A percentile compares a stretch with the other conserved stretches of the same genome.
phyloP scores from a whole-genome alignment of 2,888 invertebrate genomes.

The Pristionchus maxplancki region DNA sequence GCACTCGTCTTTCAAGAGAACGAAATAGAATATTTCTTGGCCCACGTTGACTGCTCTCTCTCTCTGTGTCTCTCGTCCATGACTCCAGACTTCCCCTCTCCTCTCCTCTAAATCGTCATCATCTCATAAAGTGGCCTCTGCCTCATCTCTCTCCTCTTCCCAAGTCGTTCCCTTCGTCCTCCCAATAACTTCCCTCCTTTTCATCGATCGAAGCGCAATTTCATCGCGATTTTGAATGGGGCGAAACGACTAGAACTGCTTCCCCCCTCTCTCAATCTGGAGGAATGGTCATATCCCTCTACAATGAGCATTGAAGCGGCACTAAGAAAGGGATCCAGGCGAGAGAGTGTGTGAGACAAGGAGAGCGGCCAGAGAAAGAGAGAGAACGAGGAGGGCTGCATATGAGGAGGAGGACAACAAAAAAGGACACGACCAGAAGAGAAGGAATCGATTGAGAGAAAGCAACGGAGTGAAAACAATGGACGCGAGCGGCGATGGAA shows the following conservation, averaged over 20 bases:
- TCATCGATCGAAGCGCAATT: background rate
- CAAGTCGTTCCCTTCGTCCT: background rate
- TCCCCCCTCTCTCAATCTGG: background rate
- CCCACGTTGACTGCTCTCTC: too few species aligned
- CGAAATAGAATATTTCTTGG: background rate
- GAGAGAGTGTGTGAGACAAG: slow-evolving; percentile 25
- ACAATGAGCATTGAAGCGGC: slow-evolving; percentile 23
- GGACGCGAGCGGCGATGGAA: background rate
- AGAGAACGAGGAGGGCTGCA: background rate
- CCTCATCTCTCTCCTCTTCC: background rate
- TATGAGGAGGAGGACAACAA: background rate
- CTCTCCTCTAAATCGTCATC: background rate
- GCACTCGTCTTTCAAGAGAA: background rate
- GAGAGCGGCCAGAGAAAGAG: background rate
- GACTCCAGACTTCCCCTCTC: background rate
- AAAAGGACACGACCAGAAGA: slow-evolving; percentile 9
- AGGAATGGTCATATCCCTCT: slow-evolving; percentile 1
- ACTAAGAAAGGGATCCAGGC: background rate
- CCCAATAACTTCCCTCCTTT: slow-evolving; percentile 12
- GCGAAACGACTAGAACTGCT: background rate
- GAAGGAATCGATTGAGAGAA: background rate
- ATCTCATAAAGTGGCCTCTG: background rate
- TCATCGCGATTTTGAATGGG: background rate
- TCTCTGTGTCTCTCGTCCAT: too few species aligned
- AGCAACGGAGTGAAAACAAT: slow-evolving; percentile 15